A percentile compares a stretch with the other conserved stretches of the same genome.
These are phyloP conservation scores for Marisa cornuarietis DNA, from an alignment of 1,140 invertebrate genomes.

Conservation along the genomic window DNA sequence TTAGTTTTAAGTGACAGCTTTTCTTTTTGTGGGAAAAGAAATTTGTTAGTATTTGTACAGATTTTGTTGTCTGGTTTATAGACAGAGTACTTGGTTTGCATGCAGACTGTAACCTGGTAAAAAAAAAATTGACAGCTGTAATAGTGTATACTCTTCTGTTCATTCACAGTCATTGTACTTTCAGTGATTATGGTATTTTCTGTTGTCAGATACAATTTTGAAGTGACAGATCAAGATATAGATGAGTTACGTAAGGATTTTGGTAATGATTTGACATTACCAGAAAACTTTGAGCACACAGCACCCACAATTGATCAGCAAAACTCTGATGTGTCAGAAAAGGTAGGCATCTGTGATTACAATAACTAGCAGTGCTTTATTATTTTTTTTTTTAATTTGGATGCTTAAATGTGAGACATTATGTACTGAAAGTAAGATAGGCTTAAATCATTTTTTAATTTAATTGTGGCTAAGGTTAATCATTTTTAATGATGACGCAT, in stretches of 20 bases:
- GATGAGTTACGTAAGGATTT: constrained; percentile 75
- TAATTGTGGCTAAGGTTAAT: too few species aligned
- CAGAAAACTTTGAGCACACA: constrained; percentile 81
- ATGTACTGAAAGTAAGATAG: too few species aligned
- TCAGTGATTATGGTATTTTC: background rate
- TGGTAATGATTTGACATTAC: constrained; percentile 73
- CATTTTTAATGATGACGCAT: too few species aligned
- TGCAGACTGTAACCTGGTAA: too few species aligned
- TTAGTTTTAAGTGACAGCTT: background rate
- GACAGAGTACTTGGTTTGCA: too few species aligned
- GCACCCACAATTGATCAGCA: constrained; percentile 64
- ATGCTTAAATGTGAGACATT: too few species aligned
- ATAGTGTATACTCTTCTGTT: background rate
- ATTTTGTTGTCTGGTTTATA: background rate
- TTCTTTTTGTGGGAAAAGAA: background rate
- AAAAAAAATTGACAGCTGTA: too few species aligned
- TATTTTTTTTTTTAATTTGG: too few species aligned
- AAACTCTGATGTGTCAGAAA: too few species aligned
- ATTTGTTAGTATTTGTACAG: background rate
- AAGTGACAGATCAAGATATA: constrained; percentile 80
- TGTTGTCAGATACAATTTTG: constrained; percentile 75
- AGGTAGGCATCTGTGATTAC: too few species aligned
- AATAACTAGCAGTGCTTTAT: too few species aligned
- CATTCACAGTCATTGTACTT: background rate
- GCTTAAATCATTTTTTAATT: too few species aligned